These are phyloP conservation scores for Spisula solida DNA, from an alignment of 2,888 invertebrate genomes.

Conservation along the genomic window DNA sequence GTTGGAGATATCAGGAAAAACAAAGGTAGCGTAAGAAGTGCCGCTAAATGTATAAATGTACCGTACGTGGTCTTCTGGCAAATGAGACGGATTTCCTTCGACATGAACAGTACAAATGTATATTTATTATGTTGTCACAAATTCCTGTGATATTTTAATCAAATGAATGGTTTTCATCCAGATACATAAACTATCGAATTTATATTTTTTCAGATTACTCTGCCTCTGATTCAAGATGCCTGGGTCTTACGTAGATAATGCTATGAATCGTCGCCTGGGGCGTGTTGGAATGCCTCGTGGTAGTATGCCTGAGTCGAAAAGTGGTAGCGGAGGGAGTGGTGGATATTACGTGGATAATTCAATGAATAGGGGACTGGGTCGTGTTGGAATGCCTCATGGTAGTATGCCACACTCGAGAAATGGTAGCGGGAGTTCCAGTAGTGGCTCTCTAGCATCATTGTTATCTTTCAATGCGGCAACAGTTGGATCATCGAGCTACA, in stretches of 20 bases:
- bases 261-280: slow-evolving; percentile 57
- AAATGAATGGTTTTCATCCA: too few relatives aligned
- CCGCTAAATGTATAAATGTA: too few relatives aligned
- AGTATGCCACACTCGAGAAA: slow-evolving; percentile 51
- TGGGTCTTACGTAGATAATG: slow-evolving; percentile 60
- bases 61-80: too few relatives aligned
- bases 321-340: neutral
- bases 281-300: slow-evolving; percentile 65
- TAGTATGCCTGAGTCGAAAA: slow-evolving; percentile 49
- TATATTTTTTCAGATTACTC: too few relatives aligned
- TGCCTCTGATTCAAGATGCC: too few relatives aligned
- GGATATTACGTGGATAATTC: slow-evolving; percentile 62
- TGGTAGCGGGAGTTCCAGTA: neutral
- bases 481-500: neutral
- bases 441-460: neutral
- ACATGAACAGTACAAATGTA: too few relatives aligned
- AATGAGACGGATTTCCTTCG: too few relatives aligned
- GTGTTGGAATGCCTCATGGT: slow-evolving; percentile 64
- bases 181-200: too few relatives aligned
- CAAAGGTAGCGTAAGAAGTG: too few relatives aligned
- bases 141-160: too few relatives aligned
- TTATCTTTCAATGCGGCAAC: neutral
- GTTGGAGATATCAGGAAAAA: too few relatives aligned
- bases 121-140: too few relatives aligned
- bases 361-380: slow-evolving; percentile 54